Evolutionary conservation across 1,140 invertebrate species (phyloP).

Genomic region (Euborellia annulipes): DNA sequence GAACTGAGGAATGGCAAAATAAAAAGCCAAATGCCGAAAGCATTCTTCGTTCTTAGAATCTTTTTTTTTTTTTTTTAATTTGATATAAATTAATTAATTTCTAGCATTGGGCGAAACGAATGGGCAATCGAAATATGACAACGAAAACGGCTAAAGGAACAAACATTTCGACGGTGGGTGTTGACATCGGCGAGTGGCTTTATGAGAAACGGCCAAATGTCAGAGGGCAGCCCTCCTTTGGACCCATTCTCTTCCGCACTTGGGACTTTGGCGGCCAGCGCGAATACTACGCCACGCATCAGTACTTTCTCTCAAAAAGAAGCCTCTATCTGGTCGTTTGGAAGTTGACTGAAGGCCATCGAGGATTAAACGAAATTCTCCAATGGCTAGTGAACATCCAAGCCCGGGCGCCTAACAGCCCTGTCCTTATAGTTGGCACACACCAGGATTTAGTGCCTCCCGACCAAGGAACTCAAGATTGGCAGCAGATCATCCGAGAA

Average conservation of each 20-base stretch:
- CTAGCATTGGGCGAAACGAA: constrained; percentile 82
- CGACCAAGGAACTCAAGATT: constrained; percentile 57
- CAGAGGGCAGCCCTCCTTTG: constrained; percentile 50
- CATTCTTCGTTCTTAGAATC: no score
- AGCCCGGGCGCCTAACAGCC: constrained; percentile 82
- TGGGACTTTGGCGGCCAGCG: constrained; percentile 99
- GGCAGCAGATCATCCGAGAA: constrained; percentile 78
- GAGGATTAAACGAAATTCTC: constrained; percentile 76
- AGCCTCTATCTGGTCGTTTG: constrained; percentile 93
- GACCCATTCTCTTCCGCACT: constrained; percentile 84
- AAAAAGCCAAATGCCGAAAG: no score
- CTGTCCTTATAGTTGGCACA: constrained; percentile 86
- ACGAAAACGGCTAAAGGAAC: constrained; percentile 54
- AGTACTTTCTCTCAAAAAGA: constrained; percentile 92
- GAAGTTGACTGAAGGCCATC: constrained; percentile 84
- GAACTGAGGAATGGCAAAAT: no score
- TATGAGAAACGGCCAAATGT: constrained; percentile 61
- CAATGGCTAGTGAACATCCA: constrained; percentile 90
- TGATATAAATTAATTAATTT: constrained; percentile 14
- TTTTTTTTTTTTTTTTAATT: constrained; percentile 3
- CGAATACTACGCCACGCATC: constrained; percentile 95
- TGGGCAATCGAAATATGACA: constrained; percentile 75
- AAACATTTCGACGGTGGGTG: constrained; percentile 68
- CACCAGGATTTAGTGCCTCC: constrained; percentile 70
- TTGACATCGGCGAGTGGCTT: constrained; percentile 90